Base-by-base conservation (phyloP, 2,113 vertebrate genomes). In the Esox niger region DNA sequence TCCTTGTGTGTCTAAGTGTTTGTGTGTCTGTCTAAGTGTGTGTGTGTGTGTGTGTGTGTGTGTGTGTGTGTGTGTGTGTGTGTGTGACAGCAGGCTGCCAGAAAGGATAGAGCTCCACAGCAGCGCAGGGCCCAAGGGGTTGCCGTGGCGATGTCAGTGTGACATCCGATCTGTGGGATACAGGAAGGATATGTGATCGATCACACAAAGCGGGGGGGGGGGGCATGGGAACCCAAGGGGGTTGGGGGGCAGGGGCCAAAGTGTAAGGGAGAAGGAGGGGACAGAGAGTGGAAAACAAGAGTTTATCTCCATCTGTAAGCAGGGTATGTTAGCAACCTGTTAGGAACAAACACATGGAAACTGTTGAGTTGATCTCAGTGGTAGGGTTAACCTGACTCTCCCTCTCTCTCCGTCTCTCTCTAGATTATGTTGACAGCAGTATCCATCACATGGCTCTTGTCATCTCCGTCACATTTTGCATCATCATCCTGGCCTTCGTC, bases 381-480 rank as follows among this genome's bases (percentile, higher is more conserved):
- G 49, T 68, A 10, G 52, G 26, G 56, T 27, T 69, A 60, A 70
- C 52, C 25, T 13, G 27, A 4, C 47, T 23, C 54, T 56, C n/a
- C 26, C 54, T 25, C 25, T 26, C 21, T 11, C 54, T 26, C 54
- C 26, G 8, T 56, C 55, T 57, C 25, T 27, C 46, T 62, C 38
- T 52, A 99, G 97, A 94, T 79, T 95, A 95, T 72, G 85, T 91
- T 66, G 93, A 95, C 72, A 93, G 90, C 86, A 90, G 89, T 52
- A 85, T 94, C 74, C 95, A 96, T 80, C 91, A 96, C 77, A 93
- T 94, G 82, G 94, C 93, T 65, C 88, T 98, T 69, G 90, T 94
- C 61, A 94, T 97, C 74, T 96, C 95, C 0, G 84, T 94, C 75
- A 92, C 90, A 13, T 89, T 96, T 71, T 97, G 93, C 84, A 94